A percentile compares a stretch with the other conserved stretches of the same genome.
phyloP scores from a whole-genome alignment of 1,140 invertebrate genomes.

The Anastatus disparis region DNA sequence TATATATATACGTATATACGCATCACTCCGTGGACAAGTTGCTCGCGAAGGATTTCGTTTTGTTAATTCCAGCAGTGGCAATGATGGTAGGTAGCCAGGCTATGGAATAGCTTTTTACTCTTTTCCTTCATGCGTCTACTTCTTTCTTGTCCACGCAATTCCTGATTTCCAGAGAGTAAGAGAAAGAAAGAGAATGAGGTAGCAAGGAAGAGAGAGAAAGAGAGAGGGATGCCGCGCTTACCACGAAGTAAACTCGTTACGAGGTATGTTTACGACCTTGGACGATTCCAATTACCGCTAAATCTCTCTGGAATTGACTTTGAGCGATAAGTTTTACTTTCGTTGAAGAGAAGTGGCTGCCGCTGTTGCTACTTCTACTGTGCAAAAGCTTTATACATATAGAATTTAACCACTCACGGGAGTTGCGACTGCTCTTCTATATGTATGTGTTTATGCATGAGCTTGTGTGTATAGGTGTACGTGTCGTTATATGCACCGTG shows the following conservation, averaged over 20 bases:
- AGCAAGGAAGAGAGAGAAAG: too few species aligned
- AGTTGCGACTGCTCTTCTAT: background rate
- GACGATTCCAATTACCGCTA: constrained; percentile 44
- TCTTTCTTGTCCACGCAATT: constrained; percentile 32
- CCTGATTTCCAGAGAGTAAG: constrained; percentile 44
- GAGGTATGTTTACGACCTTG: constrained; percentile 43
- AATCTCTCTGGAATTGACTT: constrained; percentile 45
- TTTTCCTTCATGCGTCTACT: background rate
- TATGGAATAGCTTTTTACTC: constrained; percentile 30
- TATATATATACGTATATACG: too few species aligned
- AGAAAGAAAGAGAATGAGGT: too few species aligned
- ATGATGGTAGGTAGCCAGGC: background rate
- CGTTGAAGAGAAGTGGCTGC: constrained; percentile 1
- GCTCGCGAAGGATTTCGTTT: constrained; percentile 35
- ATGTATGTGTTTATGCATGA: background rate
- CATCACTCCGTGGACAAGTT: constrained; percentile 28
- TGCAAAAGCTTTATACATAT: background rate
- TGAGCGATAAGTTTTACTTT: constrained; percentile 46
- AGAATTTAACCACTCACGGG: constrained; percentile 27
- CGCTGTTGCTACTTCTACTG: background rate
- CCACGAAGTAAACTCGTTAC: constrained; percentile 42
- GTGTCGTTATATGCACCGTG: constrained; percentile 17
- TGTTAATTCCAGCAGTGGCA: constrained; percentile 24
- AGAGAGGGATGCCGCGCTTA: constrained; percentile 46
- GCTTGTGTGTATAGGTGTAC: background rate